Percentiles rank a stretch among this genome's conserved stretches.
Conservation (phyloP, 2,797 vertebrate genomes). For the Lophius americanus region DNA sequence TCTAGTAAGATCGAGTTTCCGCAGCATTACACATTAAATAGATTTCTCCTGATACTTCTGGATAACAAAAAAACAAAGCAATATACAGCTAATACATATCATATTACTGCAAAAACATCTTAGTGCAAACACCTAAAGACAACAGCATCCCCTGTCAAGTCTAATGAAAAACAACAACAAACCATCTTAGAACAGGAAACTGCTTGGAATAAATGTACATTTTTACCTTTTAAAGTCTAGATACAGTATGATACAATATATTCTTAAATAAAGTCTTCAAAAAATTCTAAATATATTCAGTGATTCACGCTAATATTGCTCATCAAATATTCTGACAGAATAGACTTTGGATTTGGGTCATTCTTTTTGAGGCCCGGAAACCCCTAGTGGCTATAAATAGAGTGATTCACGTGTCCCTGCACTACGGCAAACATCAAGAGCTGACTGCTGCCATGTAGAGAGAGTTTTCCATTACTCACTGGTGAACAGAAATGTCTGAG, state of each 20-base stretch:
- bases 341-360: slow-evolving; percentile 34
- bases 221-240: slow-evolving; percentile 3
- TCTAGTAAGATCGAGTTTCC: slow-evolving; percentile 4
- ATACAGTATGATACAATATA: neutral
- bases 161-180: slow-evolving; percentile 27
- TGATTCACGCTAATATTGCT: neutral
- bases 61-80: slow-evolving; percentile 30
- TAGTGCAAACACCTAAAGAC: slow-evolving; percentile 11
- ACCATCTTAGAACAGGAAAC: neutral
- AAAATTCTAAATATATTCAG: slow-evolving; percentile 36
- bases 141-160: neutral
- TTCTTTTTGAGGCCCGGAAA: slow-evolving; percentile 50
- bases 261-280: slow-evolving; percentile 1
- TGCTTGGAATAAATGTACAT: neutral
- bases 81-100: slow-evolving; percentile 33
- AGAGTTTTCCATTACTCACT: slow-evolving; percentile 47
- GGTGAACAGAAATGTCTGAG: slow-evolving; percentile 45
- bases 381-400: slow-evolving; percentile 57
- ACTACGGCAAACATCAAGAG: slow-evolving; percentile 29
- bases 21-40: slow-evolving; percentile 16
- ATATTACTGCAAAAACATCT: slow-evolving; percentile 3
- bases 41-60: slow-evolving; percentile 33
- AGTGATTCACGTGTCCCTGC: slow-evolving; percentile 41
- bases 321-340: slow-evolving; percentile 10
- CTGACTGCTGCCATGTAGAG: slow-evolving; percentile 21